phyloP scores from a whole-genome alignment of 2,888 invertebrate genomes.

The Lutraria lutraria region DNA sequence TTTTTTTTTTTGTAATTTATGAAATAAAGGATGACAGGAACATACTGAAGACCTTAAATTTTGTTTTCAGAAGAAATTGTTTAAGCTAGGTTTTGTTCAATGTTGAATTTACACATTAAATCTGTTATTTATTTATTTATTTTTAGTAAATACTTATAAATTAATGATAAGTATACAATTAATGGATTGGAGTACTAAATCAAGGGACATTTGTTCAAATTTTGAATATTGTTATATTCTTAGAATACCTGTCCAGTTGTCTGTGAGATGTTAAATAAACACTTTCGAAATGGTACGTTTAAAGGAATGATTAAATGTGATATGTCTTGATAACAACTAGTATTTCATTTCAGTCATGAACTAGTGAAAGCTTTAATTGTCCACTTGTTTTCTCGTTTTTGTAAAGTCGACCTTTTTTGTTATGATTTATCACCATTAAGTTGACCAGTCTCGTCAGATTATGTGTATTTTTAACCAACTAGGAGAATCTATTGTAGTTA shows the following conservation, averaged over 20 bases:
- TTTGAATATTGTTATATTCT: constrained; percentile 26
- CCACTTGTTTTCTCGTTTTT: constrained; percentile 10
- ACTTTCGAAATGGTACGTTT: constrained; percentile 38
- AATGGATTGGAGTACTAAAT: neutral
- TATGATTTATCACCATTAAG: constrained; percentile 9
- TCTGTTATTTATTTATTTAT: neutral
- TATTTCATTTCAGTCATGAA: constrained; percentile 36
- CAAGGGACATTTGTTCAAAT: neutral
- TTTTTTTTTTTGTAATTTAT: constrained; percentile 1
- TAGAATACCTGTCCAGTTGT: constrained; percentile 58
- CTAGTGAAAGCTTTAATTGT: constrained; percentile 42
- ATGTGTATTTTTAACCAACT: constrained; percentile 18
- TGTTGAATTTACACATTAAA: neutral
- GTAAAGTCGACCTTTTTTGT: constrained; percentile 27
- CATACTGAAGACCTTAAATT: neutral
- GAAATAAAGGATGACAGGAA: neutral
- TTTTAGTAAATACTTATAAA: neutral
- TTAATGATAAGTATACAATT: neutral
- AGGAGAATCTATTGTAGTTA: constrained; percentile 3
- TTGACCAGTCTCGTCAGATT: neutral
- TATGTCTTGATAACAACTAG: constrained; percentile 20
- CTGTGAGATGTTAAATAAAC: constrained; percentile 41
- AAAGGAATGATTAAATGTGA: constrained; percentile 29
- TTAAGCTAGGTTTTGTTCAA: neutral
- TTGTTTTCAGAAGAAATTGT: neutral